These are phyloP conservation scores for Cacatua alba DNA, from an alignment of 2,113 vertebrate genomes.

Conservation along the genomic window DNA sequence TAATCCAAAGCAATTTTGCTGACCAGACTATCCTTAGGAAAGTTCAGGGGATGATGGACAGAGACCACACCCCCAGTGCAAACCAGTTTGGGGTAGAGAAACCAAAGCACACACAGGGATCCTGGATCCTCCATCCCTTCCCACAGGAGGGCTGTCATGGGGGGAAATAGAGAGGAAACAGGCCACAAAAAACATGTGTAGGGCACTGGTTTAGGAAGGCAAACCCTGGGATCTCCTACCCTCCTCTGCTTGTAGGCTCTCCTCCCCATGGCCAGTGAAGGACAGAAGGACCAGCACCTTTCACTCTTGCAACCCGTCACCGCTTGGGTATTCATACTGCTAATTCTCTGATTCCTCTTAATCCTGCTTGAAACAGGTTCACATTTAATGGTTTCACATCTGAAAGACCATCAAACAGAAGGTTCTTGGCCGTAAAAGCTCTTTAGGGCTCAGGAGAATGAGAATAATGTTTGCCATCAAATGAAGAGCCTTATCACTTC, in stretches of 20 bases:
- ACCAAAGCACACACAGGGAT: rapidly evolving
- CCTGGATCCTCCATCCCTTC: neutral
- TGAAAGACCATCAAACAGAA: neutral
- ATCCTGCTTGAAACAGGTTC: neutral
- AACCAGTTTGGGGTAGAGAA: neutral
- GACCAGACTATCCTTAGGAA: neutral
- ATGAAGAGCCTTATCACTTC: neutral
- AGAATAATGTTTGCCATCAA: neutral
- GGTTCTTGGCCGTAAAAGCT: neutral
- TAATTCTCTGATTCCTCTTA: neutral
- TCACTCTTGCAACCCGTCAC: neutral
- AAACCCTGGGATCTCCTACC: too few species aligned
- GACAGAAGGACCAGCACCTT: neutral
- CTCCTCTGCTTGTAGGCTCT: rapidly evolving
- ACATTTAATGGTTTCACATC: neutral
- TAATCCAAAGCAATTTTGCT: neutral
- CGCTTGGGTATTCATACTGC: neutral
- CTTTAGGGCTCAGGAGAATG: neutral
- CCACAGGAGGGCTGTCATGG: rapidly evolving
- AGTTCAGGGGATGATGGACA: neutral
- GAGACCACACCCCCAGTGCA: neutral
- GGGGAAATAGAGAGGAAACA: too few species aligned
- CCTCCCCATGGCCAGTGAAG: neutral
- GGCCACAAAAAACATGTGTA: too few species aligned
- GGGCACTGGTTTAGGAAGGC: neutral